Evolutionary conservation across 2,113 vertebrate species (phyloP).

Genomic region (Ranitomeya variabilis): DNA sequence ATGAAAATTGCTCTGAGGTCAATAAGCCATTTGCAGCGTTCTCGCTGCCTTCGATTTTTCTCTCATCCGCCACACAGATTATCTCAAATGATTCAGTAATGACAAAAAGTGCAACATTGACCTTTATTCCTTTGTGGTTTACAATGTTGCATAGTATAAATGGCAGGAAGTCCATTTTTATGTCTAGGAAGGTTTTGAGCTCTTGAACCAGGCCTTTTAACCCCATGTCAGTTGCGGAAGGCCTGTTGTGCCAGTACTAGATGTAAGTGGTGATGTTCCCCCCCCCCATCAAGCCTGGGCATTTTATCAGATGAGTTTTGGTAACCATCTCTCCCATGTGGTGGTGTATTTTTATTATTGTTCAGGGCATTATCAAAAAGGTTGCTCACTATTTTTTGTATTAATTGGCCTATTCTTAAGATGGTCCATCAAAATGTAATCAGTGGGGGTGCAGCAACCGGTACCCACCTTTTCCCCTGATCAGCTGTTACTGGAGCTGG

Average conservation of each 20-base stretch:
- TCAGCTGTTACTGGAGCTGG: too few relatives aligned
- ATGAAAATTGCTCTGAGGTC: conserved; percentile 76
- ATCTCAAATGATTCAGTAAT: conserved; percentile 79
- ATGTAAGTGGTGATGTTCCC: background rate
- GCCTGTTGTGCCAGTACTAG: background rate
- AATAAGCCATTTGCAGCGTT: conserved; percentile 74
- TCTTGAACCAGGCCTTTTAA: conserved; percentile 63
- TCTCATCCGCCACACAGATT: conserved; percentile 71
- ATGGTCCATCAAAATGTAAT: too few relatives aligned
- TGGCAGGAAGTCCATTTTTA: conserved; percentile 73
- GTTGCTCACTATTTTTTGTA: too few relatives aligned
- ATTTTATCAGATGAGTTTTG: too few relatives aligned
- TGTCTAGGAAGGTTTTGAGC: conserved; percentile 59
- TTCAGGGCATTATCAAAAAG: too few relatives aligned
- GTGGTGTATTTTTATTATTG: too few relatives aligned
- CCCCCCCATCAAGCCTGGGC: too few relatives aligned
- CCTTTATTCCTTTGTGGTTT: conserved; percentile 74
- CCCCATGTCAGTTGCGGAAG: conserved; percentile 23
- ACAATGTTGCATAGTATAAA: conserved; percentile 74
- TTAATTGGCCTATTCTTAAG: too few relatives aligned
- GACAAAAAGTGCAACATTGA: conserved; percentile 77
- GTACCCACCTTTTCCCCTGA: too few relatives aligned
- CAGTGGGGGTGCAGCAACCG: too few relatives aligned
- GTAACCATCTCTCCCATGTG: too few relatives aligned
- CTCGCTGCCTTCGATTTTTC: conserved; percentile 75